Evolutionary conservation across 2,113 vertebrate genomes (phyloP).

Genomic region (Neolamprologus variostigma): DNA sequence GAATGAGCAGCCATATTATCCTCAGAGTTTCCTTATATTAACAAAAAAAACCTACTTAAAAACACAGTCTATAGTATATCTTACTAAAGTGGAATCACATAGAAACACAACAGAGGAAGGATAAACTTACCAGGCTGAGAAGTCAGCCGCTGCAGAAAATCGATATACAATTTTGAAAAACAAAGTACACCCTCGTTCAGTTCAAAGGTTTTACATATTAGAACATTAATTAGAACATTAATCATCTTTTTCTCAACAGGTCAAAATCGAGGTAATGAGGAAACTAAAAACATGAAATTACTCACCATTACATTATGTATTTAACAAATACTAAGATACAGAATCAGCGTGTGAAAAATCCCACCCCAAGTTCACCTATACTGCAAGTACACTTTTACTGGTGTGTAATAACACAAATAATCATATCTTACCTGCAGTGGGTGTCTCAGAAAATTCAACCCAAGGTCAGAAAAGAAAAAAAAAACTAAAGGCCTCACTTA

Average conservation of each 20-base stretch:
- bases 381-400: not conserved
- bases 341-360: not conserved
- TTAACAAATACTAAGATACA: not conserved
- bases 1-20: not conserved
- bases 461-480: not conserved
- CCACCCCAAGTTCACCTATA: not conserved
- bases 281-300: not conserved
- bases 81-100: not conserved
- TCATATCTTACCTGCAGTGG: not conserved
- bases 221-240: not conserved
- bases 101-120: not conserved
- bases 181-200: not conserved
- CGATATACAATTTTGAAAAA: not conserved
- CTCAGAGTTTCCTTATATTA: not conserved
- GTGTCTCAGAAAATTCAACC: not conserved
- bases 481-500: not conserved
- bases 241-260: not conserved
- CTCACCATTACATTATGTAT: not conserved
- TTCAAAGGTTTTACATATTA: not conserved
- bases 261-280: not conserved
- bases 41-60: not conserved
- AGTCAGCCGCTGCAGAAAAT: not conserved
- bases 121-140: not conserved
- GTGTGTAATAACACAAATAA: not conserved
- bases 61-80: not conserved